Evolutionary conservation across 2,797 vertebrate genomes (phyloP), one percentile per base, ranked within the genome.

Genomic region (Chaunax sp.): DNA sequence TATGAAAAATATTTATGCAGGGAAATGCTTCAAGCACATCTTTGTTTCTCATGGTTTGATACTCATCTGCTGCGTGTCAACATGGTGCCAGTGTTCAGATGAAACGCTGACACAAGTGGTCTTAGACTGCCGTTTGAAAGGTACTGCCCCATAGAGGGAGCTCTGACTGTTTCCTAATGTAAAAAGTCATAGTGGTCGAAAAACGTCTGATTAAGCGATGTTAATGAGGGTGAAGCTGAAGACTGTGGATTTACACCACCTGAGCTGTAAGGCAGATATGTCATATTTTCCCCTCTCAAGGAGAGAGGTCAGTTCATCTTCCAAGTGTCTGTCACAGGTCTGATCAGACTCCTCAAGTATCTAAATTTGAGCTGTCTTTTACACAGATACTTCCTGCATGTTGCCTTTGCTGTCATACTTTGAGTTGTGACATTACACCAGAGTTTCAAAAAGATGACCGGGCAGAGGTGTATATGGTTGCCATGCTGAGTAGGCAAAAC

Each of bases 31-130:
- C 63, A 23, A 93, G 92, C 92, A 78, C 69, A 82, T 87, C 83
- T 91, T 90, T 83, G 81, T 90, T 90, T 93, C 80, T 87, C 85
- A 88, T 90, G 87, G 85, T 93, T 92, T 92, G 91, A 90, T 84
- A 78, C 89, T 93, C 91, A 91, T 93, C 92, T 93, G 92, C 87
- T 92, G 84, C 68, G 38, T 82, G 92, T 93, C 92, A 92, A 90
- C 90, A 91, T 64, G 30, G 83, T 84, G 80, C 85, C 82, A 82
- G 78, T 77, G 75, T 82, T 90, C 64, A 78, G 64, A 62, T 89
- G 87, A 90, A 90, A 89, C 81, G 87, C 88, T 92, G 90, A 93
- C 89, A 87, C 82, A 78, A 85, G 85, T 85, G 77, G 77, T 89
- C 78, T 82, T 69, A 79, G 61, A 54, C 25, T 70, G 74, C 45